A percentile compares a stretch with the other conserved stretches of the same genome.
Evolutionary conservation across 2,113 vertebrate species (phyloP).

Genomic region (Struthidea cinerea): DNA sequence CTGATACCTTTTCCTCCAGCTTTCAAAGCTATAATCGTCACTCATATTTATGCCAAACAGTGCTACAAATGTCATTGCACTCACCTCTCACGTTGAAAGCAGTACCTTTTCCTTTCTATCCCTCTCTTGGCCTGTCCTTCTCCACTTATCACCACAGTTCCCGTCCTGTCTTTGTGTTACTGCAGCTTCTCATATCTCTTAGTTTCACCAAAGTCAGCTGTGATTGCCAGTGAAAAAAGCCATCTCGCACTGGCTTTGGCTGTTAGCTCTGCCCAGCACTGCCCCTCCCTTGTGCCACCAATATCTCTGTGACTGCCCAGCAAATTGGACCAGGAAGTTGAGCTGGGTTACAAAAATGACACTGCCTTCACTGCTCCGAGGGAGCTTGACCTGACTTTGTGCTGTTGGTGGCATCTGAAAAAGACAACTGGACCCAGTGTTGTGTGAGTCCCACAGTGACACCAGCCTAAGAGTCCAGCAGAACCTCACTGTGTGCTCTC

Average conservation of each 20-base stretch:
- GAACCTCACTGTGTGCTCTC: neutral
- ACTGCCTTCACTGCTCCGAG: accelerated
- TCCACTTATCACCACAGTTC: neutral
- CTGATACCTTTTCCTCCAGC: neutral
- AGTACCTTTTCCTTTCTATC: neutral
- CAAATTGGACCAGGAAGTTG: neutral
- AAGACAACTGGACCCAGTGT: neutral
- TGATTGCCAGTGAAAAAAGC: neutral
- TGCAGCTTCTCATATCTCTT: neutral
- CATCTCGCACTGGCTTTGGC: neutral
- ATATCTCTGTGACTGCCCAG: neutral
- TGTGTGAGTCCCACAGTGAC: neutral
- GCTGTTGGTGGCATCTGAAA: neutral
- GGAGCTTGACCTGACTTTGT: neutral
- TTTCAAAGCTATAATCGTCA: neutral
- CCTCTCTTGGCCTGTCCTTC: neutral
- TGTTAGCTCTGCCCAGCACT: neutral
- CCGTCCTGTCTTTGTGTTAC: neutral
- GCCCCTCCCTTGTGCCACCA: neutral
- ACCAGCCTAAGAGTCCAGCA: neutral
- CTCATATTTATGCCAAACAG: neutral
- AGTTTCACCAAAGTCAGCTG: neutral
- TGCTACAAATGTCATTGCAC: neutral
- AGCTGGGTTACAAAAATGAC: neutral
- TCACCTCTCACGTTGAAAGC: neutral